Percentiles rank a stretch among this genome's conserved stretches.
Evolutionary conservation across 2,888 invertebrate species (phyloP).

Genomic region (Metallyticus violacea): DNA sequence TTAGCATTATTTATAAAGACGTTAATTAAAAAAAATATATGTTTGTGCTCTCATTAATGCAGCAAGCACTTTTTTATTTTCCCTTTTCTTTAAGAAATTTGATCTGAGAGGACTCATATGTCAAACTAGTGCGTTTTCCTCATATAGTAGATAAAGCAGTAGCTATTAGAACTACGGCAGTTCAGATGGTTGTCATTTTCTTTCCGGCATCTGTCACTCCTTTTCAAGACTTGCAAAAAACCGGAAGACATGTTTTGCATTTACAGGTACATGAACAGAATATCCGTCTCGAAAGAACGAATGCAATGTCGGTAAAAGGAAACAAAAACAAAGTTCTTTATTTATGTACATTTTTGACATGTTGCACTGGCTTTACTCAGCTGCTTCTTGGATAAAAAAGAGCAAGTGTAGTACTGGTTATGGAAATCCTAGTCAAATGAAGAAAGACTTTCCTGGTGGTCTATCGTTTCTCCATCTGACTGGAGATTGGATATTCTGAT

Average conservation of each 20-base stretch:
- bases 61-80: no score
- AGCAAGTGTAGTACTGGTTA: neutral
- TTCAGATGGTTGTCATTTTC: neutral
- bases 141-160: no score
- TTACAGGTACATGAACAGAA: neutral
- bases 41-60: no score
- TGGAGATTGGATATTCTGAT: neutral
- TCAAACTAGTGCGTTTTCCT: no score
- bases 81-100: no score
- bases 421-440: neutral
- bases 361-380: neutral
- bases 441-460: neutral
- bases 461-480: neutral
- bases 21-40: no score
- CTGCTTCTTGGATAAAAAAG: neutral
- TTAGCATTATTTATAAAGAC: no score
- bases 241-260: neutral
- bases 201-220: neutral
- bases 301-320: neutral
- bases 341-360: neutral
- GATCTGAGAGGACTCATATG: no score
- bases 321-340: neutral
- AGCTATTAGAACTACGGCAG: no score
- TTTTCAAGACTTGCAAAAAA: neutral
- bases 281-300: neutral